Conservation (phyloP, 1,140 invertebrate genomes). For the Drosophila pruinosa region DNA sequence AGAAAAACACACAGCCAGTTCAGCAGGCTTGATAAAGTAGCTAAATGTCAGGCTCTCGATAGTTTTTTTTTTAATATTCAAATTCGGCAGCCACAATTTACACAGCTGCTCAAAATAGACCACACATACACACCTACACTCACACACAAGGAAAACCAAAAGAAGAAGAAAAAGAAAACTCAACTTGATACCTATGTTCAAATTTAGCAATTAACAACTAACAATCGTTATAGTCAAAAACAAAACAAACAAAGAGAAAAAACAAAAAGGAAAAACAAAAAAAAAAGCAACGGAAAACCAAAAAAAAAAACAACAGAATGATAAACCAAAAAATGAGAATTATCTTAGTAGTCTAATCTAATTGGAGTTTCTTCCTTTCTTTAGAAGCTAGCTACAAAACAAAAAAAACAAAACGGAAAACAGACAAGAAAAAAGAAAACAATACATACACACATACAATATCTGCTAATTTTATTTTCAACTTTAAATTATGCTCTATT, state of each 20-base stretch:
- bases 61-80: conserved; percentile 58
- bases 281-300: conserved; percentile 4
- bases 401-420: conserved; percentile 33
- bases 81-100: conserved; percentile 47
- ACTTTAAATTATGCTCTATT: conserved; percentile 76
- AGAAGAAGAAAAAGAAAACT: conserved; percentile 39
- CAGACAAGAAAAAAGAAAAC: conserved; percentile 46
- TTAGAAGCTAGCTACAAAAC: conserved; percentile 70
- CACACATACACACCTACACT: conserved; percentile 2
- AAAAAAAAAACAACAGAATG: conserved; percentile 22
- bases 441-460: conserved; percentile 65
- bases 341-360: conserved; percentile 80
- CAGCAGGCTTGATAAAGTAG: conserved; percentile 61
- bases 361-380: conserved; percentile 81
- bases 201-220: conserved; percentile 77
- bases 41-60: conserved; percentile 27
- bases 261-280: background rate
- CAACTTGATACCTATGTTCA: conserved; percentile 80
- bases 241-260: conserved; percentile 39
- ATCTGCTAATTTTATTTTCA: conserved; percentile 76
- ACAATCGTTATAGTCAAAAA: conserved; percentile 69
- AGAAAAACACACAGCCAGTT: conserved; percentile 43
- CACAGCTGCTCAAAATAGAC: conserved; percentile 36
- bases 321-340: conserved; percentile 55
- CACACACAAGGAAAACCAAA: conserved; percentile 35